Evolutionary conservation across 2,797 vertebrate species (phyloP), one percentile per base, ranked within the genome.

Genomic region (Anabas testudineus): DNA sequence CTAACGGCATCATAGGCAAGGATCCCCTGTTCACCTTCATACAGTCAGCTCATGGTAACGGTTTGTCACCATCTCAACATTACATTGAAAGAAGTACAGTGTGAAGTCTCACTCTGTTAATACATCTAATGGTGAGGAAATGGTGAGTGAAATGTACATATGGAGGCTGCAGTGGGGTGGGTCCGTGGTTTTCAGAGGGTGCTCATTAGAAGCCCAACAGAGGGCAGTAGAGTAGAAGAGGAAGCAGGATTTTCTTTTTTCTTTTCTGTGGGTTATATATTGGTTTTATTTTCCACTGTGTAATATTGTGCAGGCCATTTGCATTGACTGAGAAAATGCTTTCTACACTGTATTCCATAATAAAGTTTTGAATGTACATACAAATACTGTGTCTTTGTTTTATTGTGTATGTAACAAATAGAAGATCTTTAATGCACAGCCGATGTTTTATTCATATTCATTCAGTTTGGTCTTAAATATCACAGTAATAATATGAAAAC

Each of bases 301-400:
- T 93, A 90, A 90, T 94, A 95, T 95, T 97, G 94, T 98, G 96
- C 95, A 95, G 94, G 95, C 94, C 95, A 89, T 94, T 97, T 97
- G 96, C 96, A 95, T 97, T 95, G 95, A 95, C 95, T 97, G 93
- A 95, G 93, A 95, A 94, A 95, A 89, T 60, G 96, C 97, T 99
- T 99, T 98, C 96, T 98, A 99, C 95, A 97, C 96, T 96, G 95
- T 97, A 96, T 97, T 97, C 96, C 96, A 96, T 96, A 97, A 97
- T 98, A 98, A 99, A 99, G 96, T 96, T 95, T 96, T 94, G 94
- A 96, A 95, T 97, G 96, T 95, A 93, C 93, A 92, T 92, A 93
- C 73, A 82, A 51, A 57, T 10, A 10, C 14, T 3, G 22, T 22
- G 22, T 56, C 24, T 77, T 5, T 60, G 22, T n/a, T n/a, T n/a